These are phyloP conservation scores for Helicoverpa zea DNA, from an alignment of 1,140 invertebrate genomes.

Conservation along the genomic window DNA sequence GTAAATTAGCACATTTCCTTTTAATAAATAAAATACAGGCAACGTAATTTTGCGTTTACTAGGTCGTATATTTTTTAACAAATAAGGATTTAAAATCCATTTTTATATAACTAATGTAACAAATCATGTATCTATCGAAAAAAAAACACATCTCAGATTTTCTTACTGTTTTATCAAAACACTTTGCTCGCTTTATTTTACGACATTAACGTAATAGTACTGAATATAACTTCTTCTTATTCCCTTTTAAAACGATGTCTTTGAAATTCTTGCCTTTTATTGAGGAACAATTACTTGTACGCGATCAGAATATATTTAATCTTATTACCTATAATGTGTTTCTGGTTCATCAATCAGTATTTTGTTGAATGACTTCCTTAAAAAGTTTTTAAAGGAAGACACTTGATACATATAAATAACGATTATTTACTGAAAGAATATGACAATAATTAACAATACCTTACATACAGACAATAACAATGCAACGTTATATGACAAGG, in stretches of 20 bases:
- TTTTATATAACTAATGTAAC: too few relatives aligned
- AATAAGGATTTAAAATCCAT: too few relatives aligned
- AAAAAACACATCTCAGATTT: neutral
- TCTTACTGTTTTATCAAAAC: neutral
- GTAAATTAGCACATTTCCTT: too few relatives aligned
- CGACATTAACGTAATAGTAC: neutral
- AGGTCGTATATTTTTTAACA: too few relatives aligned
- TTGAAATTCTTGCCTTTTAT: constrained; percentile 4
- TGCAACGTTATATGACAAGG: too few relatives aligned
- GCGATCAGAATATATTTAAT: constrained; percentile 12
- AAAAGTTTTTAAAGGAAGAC: neutral
- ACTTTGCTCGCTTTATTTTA: neutral
- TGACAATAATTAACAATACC: too few relatives aligned
- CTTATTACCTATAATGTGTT: neutral
- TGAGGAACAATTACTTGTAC: constrained; percentile 13
- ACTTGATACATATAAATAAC: neutral
- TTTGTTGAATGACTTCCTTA: neutral
- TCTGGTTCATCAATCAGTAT: neutral
- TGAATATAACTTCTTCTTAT: neutral
- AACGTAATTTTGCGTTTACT: too few relatives aligned
- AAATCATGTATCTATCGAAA: too few relatives aligned
- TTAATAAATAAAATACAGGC: too few relatives aligned
- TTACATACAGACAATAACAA: too few relatives aligned
- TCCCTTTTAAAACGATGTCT: neutral
- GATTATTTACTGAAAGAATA: too few relatives aligned